Percentiles rank a stretch among this genome's conserved stretches.
Evolutionary conservation across 2,797 vertebrate species (phyloP).

Genomic region (Silurus lanzhouensis): DNA sequence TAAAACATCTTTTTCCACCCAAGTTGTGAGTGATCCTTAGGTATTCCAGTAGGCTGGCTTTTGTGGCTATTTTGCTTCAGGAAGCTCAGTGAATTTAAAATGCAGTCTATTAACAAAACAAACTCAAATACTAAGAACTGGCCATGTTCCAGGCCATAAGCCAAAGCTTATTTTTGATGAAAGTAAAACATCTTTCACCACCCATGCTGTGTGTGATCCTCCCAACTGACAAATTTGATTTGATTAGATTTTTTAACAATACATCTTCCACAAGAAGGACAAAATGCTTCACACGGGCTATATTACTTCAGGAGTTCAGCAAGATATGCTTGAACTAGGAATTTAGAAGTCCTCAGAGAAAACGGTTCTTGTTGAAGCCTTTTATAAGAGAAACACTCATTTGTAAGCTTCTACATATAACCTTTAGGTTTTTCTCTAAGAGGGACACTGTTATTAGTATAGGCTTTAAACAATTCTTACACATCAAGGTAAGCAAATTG

Average conservation of each 20-base stretch:
- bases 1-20: background rate
- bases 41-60: background rate
- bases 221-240: too few relatives aligned
- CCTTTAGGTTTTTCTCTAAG: constrained; percentile 1
- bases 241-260: too few relatives aligned
- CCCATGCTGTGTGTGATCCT: too few relatives aligned
- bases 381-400: background rate
- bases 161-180: too few relatives aligned
- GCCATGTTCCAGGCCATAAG: background rate
- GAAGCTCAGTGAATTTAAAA: background rate
- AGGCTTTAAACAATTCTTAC: background rate
- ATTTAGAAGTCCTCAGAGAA: background rate
- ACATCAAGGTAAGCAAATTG: background rate
- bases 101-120: background rate
- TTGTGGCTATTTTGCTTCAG: background rate
- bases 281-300: background rate
- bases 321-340: background rate
- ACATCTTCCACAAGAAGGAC: too few relatives aligned
- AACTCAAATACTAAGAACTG: background rate
- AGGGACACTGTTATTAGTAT: background rate
- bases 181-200: too few relatives aligned
- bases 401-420: background rate
- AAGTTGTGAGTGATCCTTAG: background rate
- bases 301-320: background rate
- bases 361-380: background rate